Evolutionary conservation across 2,797 vertebrate species (phyloP).

Genomic region (Macropodus opercularis): DNA sequence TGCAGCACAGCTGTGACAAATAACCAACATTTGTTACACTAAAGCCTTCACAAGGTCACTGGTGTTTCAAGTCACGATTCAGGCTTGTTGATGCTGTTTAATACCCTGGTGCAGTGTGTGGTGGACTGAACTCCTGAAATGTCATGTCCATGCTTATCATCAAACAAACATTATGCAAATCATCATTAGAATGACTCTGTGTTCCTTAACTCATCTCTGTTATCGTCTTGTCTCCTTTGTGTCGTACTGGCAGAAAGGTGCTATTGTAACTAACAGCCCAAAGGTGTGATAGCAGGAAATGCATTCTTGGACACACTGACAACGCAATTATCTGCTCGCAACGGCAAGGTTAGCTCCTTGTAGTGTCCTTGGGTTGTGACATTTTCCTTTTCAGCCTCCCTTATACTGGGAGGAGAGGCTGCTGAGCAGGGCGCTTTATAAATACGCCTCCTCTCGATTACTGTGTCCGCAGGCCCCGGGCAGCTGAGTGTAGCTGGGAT

Average conservation of each 20-base stretch:
- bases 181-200: not conserved
- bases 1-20: constrained; percentile 40
- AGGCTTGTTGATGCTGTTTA: not conserved
- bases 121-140: not conserved
- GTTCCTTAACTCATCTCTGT: not conserved
- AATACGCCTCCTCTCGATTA: constrained; percentile 83
- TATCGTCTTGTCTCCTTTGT: constrained; percentile 13
- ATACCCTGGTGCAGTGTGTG: not conserved
- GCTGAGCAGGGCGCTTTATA: constrained; percentile 83
- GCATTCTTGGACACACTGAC: constrained; percentile 63
- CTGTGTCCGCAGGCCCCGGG: constrained; percentile 70
- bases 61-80: not conserved
- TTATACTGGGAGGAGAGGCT: constrained; percentile 81
- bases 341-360: constrained; percentile 66
- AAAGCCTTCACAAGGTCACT: constrained; percentile 6
- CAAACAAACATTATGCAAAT: not conserved
- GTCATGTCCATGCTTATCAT: not conserved
- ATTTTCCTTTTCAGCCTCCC: constrained; percentile 74
- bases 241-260: constrained; percentile 13
- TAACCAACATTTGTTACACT: constrained; percentile 27
- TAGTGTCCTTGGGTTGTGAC: constrained; percentile 81
- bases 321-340: constrained; percentile 73
- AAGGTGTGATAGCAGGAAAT: constrained; percentile 55
- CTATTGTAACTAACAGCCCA: constrained; percentile 29
- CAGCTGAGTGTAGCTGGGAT: constrained; percentile 64